Percentiles rank a stretch among this genome's conserved stretches.
phyloP scores from a whole-genome alignment of 1,140 invertebrate genomes.

The Brachionus angularis region DNA sequence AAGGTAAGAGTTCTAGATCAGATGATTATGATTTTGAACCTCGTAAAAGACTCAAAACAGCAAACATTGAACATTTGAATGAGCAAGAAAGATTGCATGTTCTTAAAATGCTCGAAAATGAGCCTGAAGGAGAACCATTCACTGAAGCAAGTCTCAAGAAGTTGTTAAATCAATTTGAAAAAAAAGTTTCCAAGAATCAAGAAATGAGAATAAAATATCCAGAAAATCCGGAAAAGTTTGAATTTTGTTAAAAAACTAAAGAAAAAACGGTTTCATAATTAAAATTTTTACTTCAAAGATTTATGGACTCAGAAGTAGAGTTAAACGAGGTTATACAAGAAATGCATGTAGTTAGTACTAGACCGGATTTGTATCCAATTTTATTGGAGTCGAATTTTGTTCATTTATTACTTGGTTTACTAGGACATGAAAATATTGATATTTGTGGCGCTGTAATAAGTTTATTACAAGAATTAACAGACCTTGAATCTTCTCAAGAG shows the following conservation, averaged over 20 bases:
- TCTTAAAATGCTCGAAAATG: slow-evolving; percentile 42
- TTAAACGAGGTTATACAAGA: slow-evolving; percentile 83
- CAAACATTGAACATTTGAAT: background rate
- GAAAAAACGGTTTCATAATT: background rate
- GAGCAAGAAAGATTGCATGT: slow-evolving; percentile 25
- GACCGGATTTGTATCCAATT: slow-evolving; percentile 86
- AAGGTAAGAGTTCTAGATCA: background rate
- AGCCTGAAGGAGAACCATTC: slow-evolving; percentile 65
- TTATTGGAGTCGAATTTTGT: slow-evolving; percentile 82
- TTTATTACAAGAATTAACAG: slow-evolving; percentile 81
- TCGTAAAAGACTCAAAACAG: slow-evolving; percentile 11
- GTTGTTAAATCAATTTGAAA: slow-evolving; percentile 83
- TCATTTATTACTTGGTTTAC: slow-evolving; percentile 80
- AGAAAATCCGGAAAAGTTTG: slow-evolving; percentile 90
- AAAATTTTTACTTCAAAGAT: slow-evolving; percentile 62
- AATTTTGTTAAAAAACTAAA: background rate
- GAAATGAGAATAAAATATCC: slow-evolving; percentile 98
- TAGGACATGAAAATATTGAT: slow-evolving; percentile 95
- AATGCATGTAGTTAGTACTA: slow-evolving; percentile 86
- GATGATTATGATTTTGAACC: slow-evolving; percentile 8
- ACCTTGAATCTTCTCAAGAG: slow-evolving; percentile 89
- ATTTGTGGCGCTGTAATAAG: slow-evolving; percentile 60
- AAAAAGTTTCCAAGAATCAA: slow-evolving; percentile 85
- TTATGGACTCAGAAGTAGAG: slow-evolving; percentile 98
- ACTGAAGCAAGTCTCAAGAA: slow-evolving; percentile 82